Evolutionary conservation across 2,113 vertebrate genomes (phyloP).

Genomic region (Sorex fumeus): DNA sequence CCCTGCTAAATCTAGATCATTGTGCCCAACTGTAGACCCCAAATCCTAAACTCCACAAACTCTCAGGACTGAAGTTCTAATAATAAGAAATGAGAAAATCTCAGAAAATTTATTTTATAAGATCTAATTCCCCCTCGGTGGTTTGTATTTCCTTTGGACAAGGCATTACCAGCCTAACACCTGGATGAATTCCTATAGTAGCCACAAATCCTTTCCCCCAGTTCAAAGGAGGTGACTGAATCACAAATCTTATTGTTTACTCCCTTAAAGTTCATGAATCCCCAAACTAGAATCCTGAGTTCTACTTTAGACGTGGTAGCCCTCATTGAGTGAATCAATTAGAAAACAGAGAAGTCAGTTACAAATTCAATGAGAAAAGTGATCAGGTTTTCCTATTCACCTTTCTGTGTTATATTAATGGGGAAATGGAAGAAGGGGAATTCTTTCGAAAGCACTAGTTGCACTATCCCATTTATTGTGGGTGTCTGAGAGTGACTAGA

Average conservation of each 20-base stretch:
- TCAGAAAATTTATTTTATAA: neutral
- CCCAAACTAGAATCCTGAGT: slow-evolving; percentile 1
- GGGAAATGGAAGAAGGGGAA: neutral
- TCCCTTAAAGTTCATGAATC: neutral
- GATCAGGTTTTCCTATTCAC: neutral
- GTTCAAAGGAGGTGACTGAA: neutral
- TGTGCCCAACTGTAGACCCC: neutral
- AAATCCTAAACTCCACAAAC: slow-evolving; percentile 13
- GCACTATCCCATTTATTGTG: slow-evolving; percentile 24
- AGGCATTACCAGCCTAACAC: neutral
- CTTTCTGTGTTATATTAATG: neutral
- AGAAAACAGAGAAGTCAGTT: neutral
- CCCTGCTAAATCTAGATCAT: neutral
- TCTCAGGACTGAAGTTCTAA: neutral
- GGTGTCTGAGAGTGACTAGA: neutral
- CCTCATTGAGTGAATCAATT: slow-evolving; percentile 26
- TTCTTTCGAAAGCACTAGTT: neutral
- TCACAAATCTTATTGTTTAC: neutral
- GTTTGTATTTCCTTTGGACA: neutral
- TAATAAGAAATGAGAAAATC: neutral
- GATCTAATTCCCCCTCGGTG: neutral
- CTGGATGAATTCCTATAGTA: neutral
- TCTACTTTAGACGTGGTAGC: neutral
- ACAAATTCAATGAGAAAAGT: neutral
- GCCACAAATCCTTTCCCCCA: slow-evolving; percentile 11